phyloP scores from a whole-genome alignment of 92 coral and sea anemone species.

The Zoanthus gigantus region DNA sequence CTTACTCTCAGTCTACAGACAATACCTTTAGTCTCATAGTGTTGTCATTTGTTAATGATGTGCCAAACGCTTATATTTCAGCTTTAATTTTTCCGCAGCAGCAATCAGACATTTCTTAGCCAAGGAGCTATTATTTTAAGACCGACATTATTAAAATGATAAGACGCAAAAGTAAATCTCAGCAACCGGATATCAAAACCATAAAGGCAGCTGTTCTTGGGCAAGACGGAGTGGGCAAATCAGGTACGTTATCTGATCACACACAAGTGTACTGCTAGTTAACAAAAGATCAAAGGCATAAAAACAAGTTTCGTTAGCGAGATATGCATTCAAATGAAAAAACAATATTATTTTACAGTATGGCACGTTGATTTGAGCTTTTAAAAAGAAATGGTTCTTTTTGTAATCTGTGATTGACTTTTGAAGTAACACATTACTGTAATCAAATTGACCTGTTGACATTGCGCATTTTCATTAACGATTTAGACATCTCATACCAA shows the following conservation, averaged over 20 bases:
- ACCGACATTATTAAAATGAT: neutral
- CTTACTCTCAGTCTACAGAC: neutral
- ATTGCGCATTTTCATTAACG: too few species aligned
- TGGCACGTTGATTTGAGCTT: too few species aligned
- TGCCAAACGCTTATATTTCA: neutral
- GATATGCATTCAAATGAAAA: too few species aligned
- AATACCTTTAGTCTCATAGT: neutral
- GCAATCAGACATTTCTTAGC: neutral
- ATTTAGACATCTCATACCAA: too few species aligned
- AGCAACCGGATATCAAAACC: constrained; percentile 4
- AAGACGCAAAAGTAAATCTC: neutral
- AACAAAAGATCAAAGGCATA: too few species aligned
- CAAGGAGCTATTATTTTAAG: neutral
- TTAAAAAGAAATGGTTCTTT: too few species aligned
- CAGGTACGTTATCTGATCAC: neutral
- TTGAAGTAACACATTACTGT: too few species aligned
- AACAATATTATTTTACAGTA: too few species aligned
- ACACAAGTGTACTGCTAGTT: too few species aligned
- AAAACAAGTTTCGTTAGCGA: too few species aligned
- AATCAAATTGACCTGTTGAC: too few species aligned
- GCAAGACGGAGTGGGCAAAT: constrained; percentile 1
- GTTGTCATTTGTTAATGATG: neutral
- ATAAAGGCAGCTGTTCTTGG: neutral
- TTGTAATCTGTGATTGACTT: too few species aligned
- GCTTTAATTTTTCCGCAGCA: neutral